Conservation (phyloP, 2,888 invertebrate genomes). For the Ethmia dodecea region DNA sequence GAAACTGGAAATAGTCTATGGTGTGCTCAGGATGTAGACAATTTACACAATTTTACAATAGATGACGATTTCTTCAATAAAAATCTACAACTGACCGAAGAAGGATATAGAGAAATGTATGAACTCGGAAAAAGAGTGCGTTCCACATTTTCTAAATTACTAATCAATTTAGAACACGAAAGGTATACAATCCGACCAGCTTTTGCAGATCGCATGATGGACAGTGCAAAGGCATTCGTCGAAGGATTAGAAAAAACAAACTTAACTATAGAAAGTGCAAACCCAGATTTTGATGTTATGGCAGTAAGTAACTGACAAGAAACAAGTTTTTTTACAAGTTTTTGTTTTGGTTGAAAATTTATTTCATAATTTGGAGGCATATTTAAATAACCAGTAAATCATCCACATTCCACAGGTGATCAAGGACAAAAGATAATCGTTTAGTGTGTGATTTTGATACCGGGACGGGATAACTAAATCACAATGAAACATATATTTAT, state of each 20-base stretch:
- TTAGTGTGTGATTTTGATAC: no score
- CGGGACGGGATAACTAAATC: no score
- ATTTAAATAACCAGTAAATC: no score
- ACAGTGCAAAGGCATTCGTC: constrained; percentile 80
- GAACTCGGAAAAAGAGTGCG: constrained; percentile 72
- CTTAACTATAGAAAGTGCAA: background rate
- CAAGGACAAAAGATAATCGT: no score
- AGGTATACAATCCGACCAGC: constrained; percentile 78
- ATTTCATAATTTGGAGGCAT: no score
- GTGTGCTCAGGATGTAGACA: constrained; percentile 63
- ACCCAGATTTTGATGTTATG: background rate
- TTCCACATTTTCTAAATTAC: constrained; percentile 56
- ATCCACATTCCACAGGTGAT: no score
- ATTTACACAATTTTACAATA: constrained; percentile 41
- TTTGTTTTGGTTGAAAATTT: no score
- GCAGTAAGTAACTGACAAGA: no score
- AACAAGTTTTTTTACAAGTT: no score
- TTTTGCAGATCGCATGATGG: constrained; percentile 69
- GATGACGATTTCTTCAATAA: constrained; percentile 42
- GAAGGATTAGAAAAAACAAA: constrained; percentile 53
- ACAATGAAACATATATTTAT: no score
- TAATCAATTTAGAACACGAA: constrained; percentile 58
- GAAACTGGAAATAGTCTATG: constrained; percentile 50
- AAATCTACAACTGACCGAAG: constrained; percentile 39
- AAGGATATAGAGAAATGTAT: constrained; percentile 79